Evolutionary conservation across 2,113 vertebrate genomes (phyloP).

Genomic region (Rhagologus leucostigma): DNA sequence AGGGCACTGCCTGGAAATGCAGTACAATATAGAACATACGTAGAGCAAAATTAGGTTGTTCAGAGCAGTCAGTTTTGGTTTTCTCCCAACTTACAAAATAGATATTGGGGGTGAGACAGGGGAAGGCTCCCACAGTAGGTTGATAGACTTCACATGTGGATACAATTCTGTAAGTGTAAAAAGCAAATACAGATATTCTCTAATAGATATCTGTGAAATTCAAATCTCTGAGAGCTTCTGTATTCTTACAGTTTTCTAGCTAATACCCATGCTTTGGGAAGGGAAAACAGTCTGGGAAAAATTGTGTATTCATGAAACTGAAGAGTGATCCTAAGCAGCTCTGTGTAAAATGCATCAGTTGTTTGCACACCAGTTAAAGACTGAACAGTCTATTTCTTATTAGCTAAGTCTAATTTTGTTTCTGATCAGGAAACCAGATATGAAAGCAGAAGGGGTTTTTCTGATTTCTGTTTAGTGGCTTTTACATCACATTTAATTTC

Average conservation of each 20-base stretch:
- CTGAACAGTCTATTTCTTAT: conserved; percentile 4
- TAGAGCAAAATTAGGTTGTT: background rate
- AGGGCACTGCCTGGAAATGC: background rate
- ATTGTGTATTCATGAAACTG: background rate
- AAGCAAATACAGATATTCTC: background rate
- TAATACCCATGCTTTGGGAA: background rate
- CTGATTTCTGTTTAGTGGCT: background rate
- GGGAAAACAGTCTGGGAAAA: background rate
- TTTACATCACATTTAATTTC: background rate
- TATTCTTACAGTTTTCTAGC: background rate
- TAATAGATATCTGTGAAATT: background rate
- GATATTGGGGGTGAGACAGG: background rate
- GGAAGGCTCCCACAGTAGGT: background rate
- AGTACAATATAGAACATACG: background rate
- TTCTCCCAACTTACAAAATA: background rate
- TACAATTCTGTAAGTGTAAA: background rate
- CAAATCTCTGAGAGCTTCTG: background rate
- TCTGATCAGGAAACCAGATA: conserved; percentile 19
- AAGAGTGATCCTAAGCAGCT: background rate
- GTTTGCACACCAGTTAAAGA: conserved; percentile 5
- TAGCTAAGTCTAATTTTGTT: conserved; percentile 1
- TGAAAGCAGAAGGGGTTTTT: background rate
- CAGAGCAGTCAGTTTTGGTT: background rate
- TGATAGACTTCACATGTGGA: background rate
- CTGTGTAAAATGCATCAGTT: conserved; percentile 7